Percentiles rank a stretch among this genome's conserved stretches.
Evolutionary conservation across 1,140 invertebrate species (phyloP).

Genomic region (Drosophila navojoa): DNA sequence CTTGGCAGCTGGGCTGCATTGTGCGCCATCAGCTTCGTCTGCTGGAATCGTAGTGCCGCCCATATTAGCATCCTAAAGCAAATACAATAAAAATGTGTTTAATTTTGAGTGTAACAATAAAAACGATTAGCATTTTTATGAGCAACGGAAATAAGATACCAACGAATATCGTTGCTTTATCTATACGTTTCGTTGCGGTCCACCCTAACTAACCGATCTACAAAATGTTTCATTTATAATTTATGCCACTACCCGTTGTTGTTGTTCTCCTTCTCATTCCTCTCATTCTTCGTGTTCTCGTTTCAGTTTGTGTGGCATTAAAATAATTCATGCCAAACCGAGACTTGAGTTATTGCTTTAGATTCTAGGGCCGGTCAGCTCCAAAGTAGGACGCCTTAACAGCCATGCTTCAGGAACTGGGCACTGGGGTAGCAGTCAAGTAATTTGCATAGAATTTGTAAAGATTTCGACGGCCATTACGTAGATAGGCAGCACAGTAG

Average conservation of each 20-base stretch:
- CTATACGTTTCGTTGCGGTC: conserved; percentile 34
- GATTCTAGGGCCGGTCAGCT: conserved; percentile 3
- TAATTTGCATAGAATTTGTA: conserved; percentile 70
- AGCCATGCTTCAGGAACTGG: conserved; percentile 49
- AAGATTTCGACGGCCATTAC: conserved; percentile 62
- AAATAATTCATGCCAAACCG: conserved; percentile 60
- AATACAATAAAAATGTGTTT: conserved; percentile 42
- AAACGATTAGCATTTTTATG: conserved; percentile 77
- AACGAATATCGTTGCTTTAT: conserved; percentile 32
- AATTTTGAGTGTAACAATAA: conserved; percentile 57
- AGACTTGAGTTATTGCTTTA: conserved; percentile 55
- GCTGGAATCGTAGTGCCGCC: conserved; percentile 62
- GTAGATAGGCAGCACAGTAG: conserved; percentile 61
- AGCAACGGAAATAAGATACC: conserved; percentile 61
- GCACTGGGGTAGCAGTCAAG: conserved; percentile 41
- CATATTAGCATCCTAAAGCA: conserved; percentile 61
- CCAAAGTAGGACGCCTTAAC: conserved; percentile 5
- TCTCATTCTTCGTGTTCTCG: conserved; percentile 11
- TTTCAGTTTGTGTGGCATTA: conserved; percentile 37
- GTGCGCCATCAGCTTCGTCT: conserved; percentile 62
- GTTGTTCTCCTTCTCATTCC: neutral
- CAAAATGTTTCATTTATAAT: conserved; percentile 60
- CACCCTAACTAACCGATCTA: conserved; percentile 33
- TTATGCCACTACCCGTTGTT: conserved; percentile 46
- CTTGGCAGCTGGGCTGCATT: conserved; percentile 57